Evolutionary conservation across 2,797 vertebrate species (phyloP).

Genomic region (Schizothorax lantsangensis): DNA sequence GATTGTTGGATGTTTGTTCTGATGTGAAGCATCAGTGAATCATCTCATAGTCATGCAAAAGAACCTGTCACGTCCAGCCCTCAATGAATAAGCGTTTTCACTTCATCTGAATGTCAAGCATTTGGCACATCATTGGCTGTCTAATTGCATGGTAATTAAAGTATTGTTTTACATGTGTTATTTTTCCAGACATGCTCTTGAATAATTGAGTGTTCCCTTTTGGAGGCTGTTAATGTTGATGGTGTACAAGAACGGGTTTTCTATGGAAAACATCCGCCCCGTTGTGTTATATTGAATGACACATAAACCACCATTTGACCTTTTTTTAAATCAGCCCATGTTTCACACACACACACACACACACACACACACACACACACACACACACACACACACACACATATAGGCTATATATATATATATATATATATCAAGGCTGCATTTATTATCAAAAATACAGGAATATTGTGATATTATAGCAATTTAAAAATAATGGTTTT

Average conservation of each 20-base stretch:
- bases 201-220: slow-evolving; percentile 17
- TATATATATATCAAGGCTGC: not conserved
- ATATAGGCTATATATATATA: not conserved
- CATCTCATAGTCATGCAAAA: slow-evolving; percentile 7
- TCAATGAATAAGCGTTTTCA: slow-evolving; percentile 2
- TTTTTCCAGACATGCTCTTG: slow-evolving; percentile 13
- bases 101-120: slow-evolving; percentile 21
- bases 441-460: too few relatives aligned
- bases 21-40: not conserved
- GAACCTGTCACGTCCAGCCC: not conserved
- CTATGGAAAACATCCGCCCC: not conserved
- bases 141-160: slow-evolving; percentile 21
- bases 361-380: too few relatives aligned
- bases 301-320: not conserved
- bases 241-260: not conserved
- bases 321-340: not conserved
- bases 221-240: slow-evolving; percentile 4
- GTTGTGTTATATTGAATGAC: not conserved
- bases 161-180: not conserved
- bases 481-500: too few relatives aligned
- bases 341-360: not conserved
- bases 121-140: slow-evolving; percentile 16
- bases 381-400: too few relatives aligned
- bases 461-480: too few relatives aligned
- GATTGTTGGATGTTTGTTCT: not conserved